Conservation (phyloP, 2,797 vertebrate genomes). For the Cyclura pinguis region DNA sequence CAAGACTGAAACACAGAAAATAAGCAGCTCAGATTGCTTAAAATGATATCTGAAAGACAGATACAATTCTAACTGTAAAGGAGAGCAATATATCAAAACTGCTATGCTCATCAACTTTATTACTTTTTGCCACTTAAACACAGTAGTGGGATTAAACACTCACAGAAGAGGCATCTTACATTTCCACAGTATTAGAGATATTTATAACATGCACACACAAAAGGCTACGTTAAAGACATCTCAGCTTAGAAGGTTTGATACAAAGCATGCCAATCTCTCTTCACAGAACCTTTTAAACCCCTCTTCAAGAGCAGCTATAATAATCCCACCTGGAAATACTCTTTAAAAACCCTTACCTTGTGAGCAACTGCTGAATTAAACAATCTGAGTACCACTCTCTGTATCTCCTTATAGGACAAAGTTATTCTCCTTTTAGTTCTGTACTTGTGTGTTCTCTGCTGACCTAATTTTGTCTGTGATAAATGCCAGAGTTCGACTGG, state of each 20-base stretch:
- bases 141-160: neutral
- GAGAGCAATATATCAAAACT: neutral
- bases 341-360: constrained; percentile 66
- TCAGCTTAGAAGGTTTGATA: constrained; percentile 18
- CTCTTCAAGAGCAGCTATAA: constrained; percentile 17
- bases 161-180: constrained; percentile 23
- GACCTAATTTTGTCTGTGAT: constrained; percentile 72
- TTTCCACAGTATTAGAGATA: constrained; percentile 11
- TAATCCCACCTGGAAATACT: constrained; percentile 48
- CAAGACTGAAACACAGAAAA: constrained; percentile 12
- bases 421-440: constrained; percentile 61
- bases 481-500: constrained; percentile 71
- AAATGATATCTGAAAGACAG: neutral
- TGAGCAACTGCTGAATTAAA: constrained; percentile 50
- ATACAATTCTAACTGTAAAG: neutral
- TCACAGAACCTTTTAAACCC: constrained; percentile 6
- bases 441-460: constrained; percentile 65
- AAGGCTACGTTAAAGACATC: neutral
- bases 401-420: constrained; percentile 57
- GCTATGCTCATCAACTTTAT: neutral
- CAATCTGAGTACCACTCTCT: constrained; percentile 31
- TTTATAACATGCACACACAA: neutral
- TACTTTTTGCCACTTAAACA: constrained; percentile 18
- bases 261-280: constrained; percentile 4
- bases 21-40: neutral